Conservation (phyloP, 2,888 invertebrate genomes). For the Chymomyza caudatula region DNA sequence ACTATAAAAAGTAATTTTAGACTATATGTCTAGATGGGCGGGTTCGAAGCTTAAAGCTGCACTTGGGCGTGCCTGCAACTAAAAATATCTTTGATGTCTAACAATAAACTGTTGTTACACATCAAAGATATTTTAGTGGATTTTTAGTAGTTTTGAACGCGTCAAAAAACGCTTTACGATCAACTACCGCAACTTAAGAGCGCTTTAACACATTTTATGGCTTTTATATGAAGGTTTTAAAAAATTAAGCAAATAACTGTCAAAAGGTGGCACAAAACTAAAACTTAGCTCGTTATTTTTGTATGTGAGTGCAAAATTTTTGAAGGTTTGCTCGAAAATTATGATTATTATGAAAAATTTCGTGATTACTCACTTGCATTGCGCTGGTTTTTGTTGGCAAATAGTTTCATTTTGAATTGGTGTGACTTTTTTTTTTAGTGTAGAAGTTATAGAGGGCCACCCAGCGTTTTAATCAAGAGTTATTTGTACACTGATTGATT, state of each 20-base stretch:
- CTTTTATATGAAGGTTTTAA: too few species aligned
- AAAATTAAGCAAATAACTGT: background rate
- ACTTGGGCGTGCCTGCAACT: too few species aligned
- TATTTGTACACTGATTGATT: background rate
- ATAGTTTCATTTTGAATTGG: conserved; percentile 55
- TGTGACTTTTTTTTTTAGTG: background rate
- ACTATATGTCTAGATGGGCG: background rate
- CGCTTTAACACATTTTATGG: background rate
- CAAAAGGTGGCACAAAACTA: background rate
- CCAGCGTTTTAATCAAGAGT: too few species aligned
- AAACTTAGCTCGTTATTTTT: background rate
- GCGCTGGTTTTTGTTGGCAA: conserved; percentile 61
- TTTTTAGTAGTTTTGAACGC: background rate
- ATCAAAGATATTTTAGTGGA: background rate
- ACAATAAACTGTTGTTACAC: background rate
- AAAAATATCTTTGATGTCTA: background rate
- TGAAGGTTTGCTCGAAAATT: too few species aligned
- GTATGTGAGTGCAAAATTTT: too few species aligned
- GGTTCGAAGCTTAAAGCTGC: too few species aligned
- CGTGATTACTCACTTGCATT: conserved; percentile 72
- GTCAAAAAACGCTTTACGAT: too few species aligned
- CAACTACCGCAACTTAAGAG: background rate
- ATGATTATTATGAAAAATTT: too few species aligned
- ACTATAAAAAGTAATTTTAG: background rate
- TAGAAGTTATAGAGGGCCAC: background rate